These are phyloP conservation scores for Pristionchus exspectatus DNA, from an alignment of 2,888 invertebrate genomes.

Conservation along the genomic window DNA sequence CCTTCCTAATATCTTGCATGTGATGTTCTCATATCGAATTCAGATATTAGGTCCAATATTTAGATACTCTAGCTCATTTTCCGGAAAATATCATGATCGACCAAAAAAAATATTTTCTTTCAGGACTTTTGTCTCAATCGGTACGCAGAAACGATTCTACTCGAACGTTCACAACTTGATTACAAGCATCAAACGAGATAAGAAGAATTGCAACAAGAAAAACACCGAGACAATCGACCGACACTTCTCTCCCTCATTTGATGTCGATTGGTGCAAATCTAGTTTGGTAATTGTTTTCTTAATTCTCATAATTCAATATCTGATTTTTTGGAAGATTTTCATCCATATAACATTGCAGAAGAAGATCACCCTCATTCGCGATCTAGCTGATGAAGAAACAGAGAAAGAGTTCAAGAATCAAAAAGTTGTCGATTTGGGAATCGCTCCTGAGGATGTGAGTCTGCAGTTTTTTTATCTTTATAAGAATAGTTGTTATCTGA, in stretches of 20 bases:
- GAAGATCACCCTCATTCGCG: slow-evolving; percentile 45
- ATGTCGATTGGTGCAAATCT: slow-evolving; percentile 76
- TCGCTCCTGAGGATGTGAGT: slow-evolving; percentile 42
- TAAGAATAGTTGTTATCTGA: no score
- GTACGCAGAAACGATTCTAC: slow-evolving; percentile 66
- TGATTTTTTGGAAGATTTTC: not conserved
- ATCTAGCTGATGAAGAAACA: slow-evolving; percentile 42
- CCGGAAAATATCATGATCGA: no score
- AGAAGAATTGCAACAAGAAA: slow-evolving; percentile 36
- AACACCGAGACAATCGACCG: slow-evolving; percentile 52
- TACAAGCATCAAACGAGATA: slow-evolving; percentile 43
- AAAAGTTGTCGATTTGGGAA: slow-evolving; percentile 29
- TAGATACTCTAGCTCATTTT: no score
- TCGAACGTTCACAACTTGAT: slow-evolving; percentile 62
- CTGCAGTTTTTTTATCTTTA: no score
- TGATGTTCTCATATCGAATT: no score
- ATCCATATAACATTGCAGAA: slow-evolving; percentile 12
- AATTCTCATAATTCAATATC: not conserved
- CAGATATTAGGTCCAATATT: no score
- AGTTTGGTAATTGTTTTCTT: slow-evolving; percentile 60
- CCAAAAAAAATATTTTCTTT: slow-evolving; percentile 2
- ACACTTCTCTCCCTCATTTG: slow-evolving; percentile 70
- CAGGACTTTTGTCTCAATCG: slow-evolving; percentile 64
- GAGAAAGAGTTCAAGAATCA: slow-evolving; percentile 53
- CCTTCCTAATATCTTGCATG: no score